These are phyloP conservation scores for Zosterops pallidus DNA, from an alignment of 2,113 vertebrate species.

Conservation along the genomic window DNA sequence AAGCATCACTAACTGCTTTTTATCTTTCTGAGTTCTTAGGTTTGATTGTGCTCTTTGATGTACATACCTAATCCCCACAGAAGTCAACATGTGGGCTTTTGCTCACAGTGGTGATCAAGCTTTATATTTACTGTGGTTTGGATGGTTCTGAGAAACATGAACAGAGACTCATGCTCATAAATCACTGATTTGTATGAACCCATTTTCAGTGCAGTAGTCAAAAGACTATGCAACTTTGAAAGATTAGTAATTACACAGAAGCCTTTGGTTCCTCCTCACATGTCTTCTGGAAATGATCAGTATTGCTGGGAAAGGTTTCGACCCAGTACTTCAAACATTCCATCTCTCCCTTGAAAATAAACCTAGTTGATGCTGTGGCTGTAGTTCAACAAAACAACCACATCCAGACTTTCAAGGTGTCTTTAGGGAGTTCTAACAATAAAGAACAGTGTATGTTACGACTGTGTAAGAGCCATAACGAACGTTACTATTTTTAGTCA, in stretches of 20 bases:
- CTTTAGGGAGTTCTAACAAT: neutral
- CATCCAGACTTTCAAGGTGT: neutral
- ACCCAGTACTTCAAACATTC: neutral
- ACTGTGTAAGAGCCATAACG: neutral
- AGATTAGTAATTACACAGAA: neutral
- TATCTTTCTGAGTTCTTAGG: neutral
- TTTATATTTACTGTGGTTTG: neutral
- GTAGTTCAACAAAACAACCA: neutral
- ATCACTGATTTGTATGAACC: neutral
- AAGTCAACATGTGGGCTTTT: neutral
- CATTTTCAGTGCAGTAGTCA: neutral
- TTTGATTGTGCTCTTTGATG: neutral
- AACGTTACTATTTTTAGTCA: neutral
- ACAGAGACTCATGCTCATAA: neutral
- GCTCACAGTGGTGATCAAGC: neutral
- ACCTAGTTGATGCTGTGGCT: neutral
- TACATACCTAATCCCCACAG: neutral
- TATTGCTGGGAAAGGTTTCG: neutral
- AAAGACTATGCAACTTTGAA: neutral
- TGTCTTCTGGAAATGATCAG: neutral
- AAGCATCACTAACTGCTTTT: neutral
- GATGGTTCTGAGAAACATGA: neutral
- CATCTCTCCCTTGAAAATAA: neutral
- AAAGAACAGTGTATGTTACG: neutral
- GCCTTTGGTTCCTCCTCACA: neutral